Evolutionary conservation across 2,888 invertebrate species (phyloP), one percentile per base, ranked within the genome.

Genomic region (Argyresthia albistria): DNA sequence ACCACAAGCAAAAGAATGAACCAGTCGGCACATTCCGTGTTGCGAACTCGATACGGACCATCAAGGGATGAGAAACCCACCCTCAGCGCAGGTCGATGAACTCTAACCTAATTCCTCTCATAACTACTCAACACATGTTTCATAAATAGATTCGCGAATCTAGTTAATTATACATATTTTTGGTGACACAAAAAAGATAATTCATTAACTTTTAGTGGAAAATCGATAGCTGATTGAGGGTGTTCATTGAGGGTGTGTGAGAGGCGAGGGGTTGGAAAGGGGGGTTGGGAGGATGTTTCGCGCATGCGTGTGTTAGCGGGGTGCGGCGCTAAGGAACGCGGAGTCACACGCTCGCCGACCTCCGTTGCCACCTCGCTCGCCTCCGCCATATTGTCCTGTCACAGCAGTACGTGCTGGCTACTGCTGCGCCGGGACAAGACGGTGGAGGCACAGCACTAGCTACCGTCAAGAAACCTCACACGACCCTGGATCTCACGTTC

Each of bases 311-410:
- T 73, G 75, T 65, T 63, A 59, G 64, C 59, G 63, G 63, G 77
- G 78, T 76, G 73, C 74, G 78, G 69, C 70, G 76, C 67, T 64
- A 65, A 76, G 70, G 73, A 80, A 74, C 84, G 76, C 74, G 68
- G 75, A 78, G 75, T 86, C 88, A 89, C 88, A 89, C 86, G 86
- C 83, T 80, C 76, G 70, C 78, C 77, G 82, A 76, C 84, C 67
- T 79, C 62, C 69, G 62, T 61, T 62, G 58, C 59, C 65, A 63
- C 69, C 60, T 60, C 68, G 80, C 83, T 80, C 89, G 87, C 80
- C 82, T 90, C 91, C 92, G 90, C 91, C 93, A 96, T 96, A 96
- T 96, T 96, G 96, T 96, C 96, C 95, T 95, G 96, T 96, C 96
- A 96, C 96, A 96, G 96, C 96, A 96, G 96, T 96, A 96, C 92